Conservation (phyloP, 2,797 vertebrate genomes). For the Ctenopoma kingsleyae region DNA sequence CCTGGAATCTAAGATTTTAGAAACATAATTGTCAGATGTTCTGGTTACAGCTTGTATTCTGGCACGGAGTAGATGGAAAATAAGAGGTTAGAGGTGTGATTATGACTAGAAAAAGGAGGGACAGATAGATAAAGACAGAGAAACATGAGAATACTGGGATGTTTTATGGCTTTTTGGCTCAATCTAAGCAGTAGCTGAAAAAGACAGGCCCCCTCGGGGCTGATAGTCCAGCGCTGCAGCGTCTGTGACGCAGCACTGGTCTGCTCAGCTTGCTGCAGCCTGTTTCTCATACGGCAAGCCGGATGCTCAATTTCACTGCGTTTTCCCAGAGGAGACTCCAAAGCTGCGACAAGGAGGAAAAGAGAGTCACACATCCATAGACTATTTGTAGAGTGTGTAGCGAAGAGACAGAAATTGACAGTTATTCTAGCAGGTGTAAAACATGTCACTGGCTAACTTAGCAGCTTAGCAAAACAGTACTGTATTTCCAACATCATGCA, state of each 20-base stretch:
- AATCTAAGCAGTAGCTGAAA: conserved; percentile 44
- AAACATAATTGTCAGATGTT: conserved; percentile 17
- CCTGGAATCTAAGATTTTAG: conserved; percentile 41
- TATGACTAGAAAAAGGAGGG: background rate
- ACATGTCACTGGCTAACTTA: conserved; percentile 21
- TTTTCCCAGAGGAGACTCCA: conserved; percentile 30
- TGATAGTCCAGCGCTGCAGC: conserved; percentile 60
- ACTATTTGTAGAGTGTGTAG: conserved; percentile 24
- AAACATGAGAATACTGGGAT: background rate
- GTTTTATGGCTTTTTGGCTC: conserved; percentile 14
- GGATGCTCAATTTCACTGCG: conserved; percentile 43
- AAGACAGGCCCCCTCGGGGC: conserved; percentile 60
- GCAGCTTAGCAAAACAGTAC: conserved; percentile 20
- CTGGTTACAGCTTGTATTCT: conserved; percentile 18
- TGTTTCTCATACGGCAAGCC: conserved; percentile 44
- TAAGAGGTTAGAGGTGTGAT: background rate
- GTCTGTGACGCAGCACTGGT: conserved; percentile 79
- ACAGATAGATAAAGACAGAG: conserved; percentile 10
- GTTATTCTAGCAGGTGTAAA: background rate
- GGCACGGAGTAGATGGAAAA: conserved; percentile 5
- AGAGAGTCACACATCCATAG: conserved; percentile 5
- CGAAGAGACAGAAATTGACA: conserved; percentile 5
- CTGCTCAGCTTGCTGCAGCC: conserved; percentile 66
- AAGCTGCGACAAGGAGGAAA: conserved; percentile 1
- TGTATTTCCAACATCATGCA: background rate